These are phyloP conservation scores for Vulpes lagopus DNA, from an alignment of 2,113 vertebrate genomes.

Conservation along the genomic window DNA sequence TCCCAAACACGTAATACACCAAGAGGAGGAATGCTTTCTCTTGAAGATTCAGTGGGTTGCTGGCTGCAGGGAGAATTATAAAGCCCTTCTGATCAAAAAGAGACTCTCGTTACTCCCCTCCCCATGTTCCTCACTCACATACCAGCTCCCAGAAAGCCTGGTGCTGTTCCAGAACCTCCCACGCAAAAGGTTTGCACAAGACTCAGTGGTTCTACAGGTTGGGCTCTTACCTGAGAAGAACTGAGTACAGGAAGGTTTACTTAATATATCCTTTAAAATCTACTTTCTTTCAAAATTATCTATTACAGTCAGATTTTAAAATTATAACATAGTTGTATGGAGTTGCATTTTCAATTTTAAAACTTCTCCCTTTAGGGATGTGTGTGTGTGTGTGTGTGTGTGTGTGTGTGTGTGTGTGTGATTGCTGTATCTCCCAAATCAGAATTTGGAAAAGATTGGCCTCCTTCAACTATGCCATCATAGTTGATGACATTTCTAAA, in stretches of 20 bases:
- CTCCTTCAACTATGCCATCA: not conserved
- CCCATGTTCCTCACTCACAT: not conserved
- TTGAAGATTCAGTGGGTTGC: conserved; percentile 36
- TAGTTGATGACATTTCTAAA: not conserved
- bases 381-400: not conserved
- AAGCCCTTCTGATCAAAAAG: conserved; percentile 34
- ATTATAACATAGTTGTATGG: not conserved
- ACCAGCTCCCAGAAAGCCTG: conserved; percentile 11
- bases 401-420: not conserved
- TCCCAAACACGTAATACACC: not conserved
- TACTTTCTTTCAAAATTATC: not conserved
- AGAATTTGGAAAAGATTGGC: not conserved
- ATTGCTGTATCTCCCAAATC: not conserved
- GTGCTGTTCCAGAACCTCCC: not conserved
- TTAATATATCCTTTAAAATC: not conserved
- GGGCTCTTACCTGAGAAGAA: not conserved
- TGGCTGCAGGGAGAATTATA: conserved; percentile 24
- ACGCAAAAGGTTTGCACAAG: conserved; percentile 25
- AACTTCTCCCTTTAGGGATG: not conserved
- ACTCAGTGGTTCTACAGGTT: not conserved
- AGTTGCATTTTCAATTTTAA: not conserved
- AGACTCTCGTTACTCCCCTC: conserved; percentile 28
- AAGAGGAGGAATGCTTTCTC: conserved; percentile 63
- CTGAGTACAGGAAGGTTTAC: not conserved
- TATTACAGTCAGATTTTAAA: not conserved